Conservation (phyloP, 2,797 vertebrate species). For the Danio jaintianensis region DNA sequence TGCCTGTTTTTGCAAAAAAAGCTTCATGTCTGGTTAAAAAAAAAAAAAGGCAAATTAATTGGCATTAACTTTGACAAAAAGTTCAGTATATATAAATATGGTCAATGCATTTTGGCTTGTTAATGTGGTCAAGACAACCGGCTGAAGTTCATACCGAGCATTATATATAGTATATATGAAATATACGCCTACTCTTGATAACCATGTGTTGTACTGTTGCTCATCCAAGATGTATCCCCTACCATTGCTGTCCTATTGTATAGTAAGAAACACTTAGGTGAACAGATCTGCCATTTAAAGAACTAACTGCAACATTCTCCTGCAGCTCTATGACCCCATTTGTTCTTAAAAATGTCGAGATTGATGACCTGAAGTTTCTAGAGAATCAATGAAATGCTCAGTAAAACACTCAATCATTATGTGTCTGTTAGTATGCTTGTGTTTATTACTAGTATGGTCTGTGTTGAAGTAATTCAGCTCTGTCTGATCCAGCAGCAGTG, state of each 20-base stretch:
- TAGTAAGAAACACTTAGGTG: slow-evolving; percentile 1
- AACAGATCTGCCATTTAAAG: slow-evolving; percentile 5
- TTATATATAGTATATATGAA: no score
- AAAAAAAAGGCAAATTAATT: no score
- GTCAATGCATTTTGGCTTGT: no score
- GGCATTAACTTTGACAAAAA: no score
- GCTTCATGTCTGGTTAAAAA: no score
- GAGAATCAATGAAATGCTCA: neutral
- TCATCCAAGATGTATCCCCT: neutral
- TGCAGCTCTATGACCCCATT: neutral
- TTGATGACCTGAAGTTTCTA: neutral
- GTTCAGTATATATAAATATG: no score
- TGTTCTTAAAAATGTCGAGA: neutral
- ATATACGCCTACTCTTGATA: no score
- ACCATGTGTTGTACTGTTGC: neutral
- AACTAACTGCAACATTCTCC: neutral
- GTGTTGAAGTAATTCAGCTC: neutral
- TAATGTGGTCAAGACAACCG: no score
- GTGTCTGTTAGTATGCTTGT: slow-evolving; percentile 12
- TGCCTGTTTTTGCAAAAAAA: no score
- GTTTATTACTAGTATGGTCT: neutral
- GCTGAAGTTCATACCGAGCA: no score
- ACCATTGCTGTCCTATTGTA: neutral
- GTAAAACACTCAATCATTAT: slow-evolving; percentile 9
- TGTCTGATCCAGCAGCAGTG: slow-evolving; percentile 58